Base-by-base conservation (phyloP, 2,797 vertebrate genomes). In the Trichosurus vulpecula region DNA sequence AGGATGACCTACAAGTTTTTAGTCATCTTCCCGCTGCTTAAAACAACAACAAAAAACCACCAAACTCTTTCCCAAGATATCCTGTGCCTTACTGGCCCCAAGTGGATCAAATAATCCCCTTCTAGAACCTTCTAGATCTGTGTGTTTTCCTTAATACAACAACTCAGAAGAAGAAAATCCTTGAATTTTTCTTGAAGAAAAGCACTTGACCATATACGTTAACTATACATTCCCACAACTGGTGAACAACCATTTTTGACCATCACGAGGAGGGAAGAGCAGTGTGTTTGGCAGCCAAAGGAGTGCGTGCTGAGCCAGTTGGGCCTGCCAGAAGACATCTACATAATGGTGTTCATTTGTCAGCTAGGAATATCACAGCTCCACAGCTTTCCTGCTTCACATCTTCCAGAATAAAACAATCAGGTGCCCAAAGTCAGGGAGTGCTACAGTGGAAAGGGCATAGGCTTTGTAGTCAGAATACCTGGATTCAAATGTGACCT, bases 341-440 rank as follows among this genome's bases (percentile, higher is more conserved):
- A 95, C 1, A 90, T 66, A 52, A 93, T 25, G 93, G 31, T 91
- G 11, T 96, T 91, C 91, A 10, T 95, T n/a, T n/a, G 91, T 95
- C 52, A 95, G 58, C 58, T 66, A 31, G 31, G 54, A 93, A 96
- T 92, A 93, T 81, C 58, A 66, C 6, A 92, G 61, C 29, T 95
- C 56, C 93, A 90, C 61, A 55, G 94, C 52, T 94, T 94, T n/a
- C 58, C 94, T 96, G 94, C 58, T 66, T 66, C 92, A 93, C 94
- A 97, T 31, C 57, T 52, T 94, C 35, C 95, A 94, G 47, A 95
- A 95, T 93, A 92, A 96, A 96, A 96, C 35, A 94, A 74, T 35
- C 57, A 93, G 47, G 54, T 93, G 93, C 94, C 52, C 57, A 41
- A 57, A 91, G 94, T 94, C 96, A 97, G 61, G 89, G 66, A 95